Percentiles rank a stretch among this genome's conserved stretches.
These are phyloP conservation scores for Sturmia bella DNA, from an alignment of 2,888 invertebrate species.

Conservation along the genomic window DNA sequence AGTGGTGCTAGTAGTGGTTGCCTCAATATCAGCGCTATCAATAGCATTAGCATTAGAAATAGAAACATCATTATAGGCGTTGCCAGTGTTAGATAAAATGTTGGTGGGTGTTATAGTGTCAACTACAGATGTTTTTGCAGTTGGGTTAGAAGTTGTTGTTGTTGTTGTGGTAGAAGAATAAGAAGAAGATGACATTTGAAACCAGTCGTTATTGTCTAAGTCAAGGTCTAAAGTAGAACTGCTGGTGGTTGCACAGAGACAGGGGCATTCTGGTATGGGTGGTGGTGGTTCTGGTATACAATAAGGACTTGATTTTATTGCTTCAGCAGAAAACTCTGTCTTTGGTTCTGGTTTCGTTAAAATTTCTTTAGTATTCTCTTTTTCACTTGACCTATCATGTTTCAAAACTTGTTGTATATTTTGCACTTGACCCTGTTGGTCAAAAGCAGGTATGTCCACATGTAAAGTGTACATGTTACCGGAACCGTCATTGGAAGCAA, in stretches of 20 bases:
- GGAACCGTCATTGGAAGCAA: slow-evolving; percentile 86
- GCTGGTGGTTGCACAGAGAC: slow-evolving; percentile 72
- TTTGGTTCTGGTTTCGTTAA: slow-evolving; percentile 17
- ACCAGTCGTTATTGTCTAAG: slow-evolving; percentile 56
- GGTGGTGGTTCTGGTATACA: slow-evolving; percentile 80
- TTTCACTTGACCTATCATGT: slow-evolving; percentile 71
- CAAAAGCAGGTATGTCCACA: slow-evolving; percentile 88
- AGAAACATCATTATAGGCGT: slow-evolving; percentile 12
- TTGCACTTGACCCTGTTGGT: slow-evolving; percentile 69
- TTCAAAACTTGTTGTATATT: slow-evolving; percentile 75
- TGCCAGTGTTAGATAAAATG: slow-evolving; percentile 37
- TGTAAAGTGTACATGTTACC: slow-evolving; percentile 88
- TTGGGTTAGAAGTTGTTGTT: slow-evolving; percentile 45
- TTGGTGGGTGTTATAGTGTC: slow-evolving; percentile 43
- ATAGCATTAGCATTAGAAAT: slow-evolving; percentile 32
- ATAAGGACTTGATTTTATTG: slow-evolving; percentile 69
- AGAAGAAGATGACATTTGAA: slow-evolving; percentile 17
- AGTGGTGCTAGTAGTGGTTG: slow-evolving; percentile 42
- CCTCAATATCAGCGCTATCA: slow-evolving; percentile 43
- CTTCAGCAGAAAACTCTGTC: neutral
- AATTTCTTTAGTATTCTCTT: slow-evolving; percentile 29
- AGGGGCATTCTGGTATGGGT: slow-evolving; percentile 81
- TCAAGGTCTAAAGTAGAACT: slow-evolving; percentile 68
- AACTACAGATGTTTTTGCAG: slow-evolving; percentile 1
- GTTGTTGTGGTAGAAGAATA: slow-evolving; percentile 39